Evolutionary conservation across 2,797 vertebrate species (phyloP).

Genomic region (Neosilurus hyrtlii): DNA sequence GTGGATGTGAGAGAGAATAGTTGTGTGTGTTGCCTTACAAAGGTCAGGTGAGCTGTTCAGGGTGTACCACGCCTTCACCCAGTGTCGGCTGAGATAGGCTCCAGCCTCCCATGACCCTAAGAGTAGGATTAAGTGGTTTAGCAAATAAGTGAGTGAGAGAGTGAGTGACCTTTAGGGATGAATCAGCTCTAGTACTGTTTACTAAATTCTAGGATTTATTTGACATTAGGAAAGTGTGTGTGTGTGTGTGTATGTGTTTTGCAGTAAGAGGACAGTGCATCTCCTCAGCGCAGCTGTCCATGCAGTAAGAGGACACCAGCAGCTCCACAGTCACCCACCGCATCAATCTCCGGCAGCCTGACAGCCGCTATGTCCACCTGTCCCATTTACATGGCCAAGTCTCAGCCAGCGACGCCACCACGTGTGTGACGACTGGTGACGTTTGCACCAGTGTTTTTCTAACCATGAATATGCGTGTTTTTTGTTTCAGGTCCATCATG

Average conservation of each 20-base stretch:
- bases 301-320: slow-evolving; percentile 74
- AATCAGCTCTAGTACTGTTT: background rate
- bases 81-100: too few species aligned
- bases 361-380: slow-evolving; percentile 81
- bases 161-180: background rate
- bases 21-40: too few species aligned
- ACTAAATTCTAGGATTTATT: background rate
- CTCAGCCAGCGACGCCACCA: slow-evolving; percentile 54
- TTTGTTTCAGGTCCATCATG: slow-evolving; percentile 26
- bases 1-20: too few species aligned
- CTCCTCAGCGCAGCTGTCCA: slow-evolving; percentile 55
- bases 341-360: slow-evolving; percentile 76
- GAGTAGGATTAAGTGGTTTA: too few species aligned
- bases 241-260: slow-evolving; percentile 24
- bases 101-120: too few species aligned
- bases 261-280: slow-evolving; percentile 72
- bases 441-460: slow-evolving; percentile 34
- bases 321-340: slow-evolving; percentile 62
- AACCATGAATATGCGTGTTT: background rate
- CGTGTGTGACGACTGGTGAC: slow-evolving; percentile 41
- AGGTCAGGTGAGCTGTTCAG: too few species aligned
- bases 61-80: too few species aligned
- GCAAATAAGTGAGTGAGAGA: too few species aligned
- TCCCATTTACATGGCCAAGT: slow-evolving; percentile 50
- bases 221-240: slow-evolving; percentile 53